These are phyloP conservation scores for Trialeurodes vaporariorum DNA, from an alignment of 1,140 invertebrate species.

Conservation along the genomic window DNA sequence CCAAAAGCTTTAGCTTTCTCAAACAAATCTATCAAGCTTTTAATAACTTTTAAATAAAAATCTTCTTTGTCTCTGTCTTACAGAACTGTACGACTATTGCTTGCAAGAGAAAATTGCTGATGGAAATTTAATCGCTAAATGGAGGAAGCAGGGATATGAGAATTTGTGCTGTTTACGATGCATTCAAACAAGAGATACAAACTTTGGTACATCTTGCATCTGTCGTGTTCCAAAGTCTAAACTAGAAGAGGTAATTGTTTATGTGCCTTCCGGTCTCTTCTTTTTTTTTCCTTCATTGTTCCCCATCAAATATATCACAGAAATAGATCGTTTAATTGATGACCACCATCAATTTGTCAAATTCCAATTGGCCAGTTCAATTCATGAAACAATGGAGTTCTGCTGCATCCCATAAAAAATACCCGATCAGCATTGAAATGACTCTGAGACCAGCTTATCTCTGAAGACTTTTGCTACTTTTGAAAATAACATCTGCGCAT, in stretches of 20 bases:
- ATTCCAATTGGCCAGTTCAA: neutral
- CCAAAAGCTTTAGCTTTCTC: too few relatives aligned
- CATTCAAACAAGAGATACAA: constrained; percentile 96
- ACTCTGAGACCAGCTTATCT: neutral
- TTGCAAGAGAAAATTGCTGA: constrained; percentile 96
- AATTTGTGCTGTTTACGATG: constrained; percentile 98
- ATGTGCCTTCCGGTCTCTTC: constrained; percentile 9
- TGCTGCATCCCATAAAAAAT: neutral
- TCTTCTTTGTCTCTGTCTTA: constrained; percentile 24
- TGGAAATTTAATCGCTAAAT: constrained; percentile 95
- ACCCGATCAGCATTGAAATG: neutral
- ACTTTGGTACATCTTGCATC: constrained; percentile 99
- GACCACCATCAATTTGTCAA: neutral
- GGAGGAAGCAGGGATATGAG: constrained; percentile 99
- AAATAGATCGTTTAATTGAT: constrained; percentile 12
- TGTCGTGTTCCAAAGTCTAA: constrained; percentile 97
- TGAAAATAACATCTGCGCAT: too few relatives aligned
- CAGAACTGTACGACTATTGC: constrained; percentile 95
- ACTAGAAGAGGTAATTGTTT: constrained; percentile 68
- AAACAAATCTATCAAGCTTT: too few relatives aligned
- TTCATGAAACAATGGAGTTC: neutral
- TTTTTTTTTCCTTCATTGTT: neutral
- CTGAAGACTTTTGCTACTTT: neutral
- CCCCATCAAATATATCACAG: neutral
- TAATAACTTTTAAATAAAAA: too few relatives aligned